A percentile compares a stretch with the other conserved stretches of the same genome.
phyloP scores from a whole-genome alignment of 2,113 vertebrate species.

The Empidonax traillii region DNA sequence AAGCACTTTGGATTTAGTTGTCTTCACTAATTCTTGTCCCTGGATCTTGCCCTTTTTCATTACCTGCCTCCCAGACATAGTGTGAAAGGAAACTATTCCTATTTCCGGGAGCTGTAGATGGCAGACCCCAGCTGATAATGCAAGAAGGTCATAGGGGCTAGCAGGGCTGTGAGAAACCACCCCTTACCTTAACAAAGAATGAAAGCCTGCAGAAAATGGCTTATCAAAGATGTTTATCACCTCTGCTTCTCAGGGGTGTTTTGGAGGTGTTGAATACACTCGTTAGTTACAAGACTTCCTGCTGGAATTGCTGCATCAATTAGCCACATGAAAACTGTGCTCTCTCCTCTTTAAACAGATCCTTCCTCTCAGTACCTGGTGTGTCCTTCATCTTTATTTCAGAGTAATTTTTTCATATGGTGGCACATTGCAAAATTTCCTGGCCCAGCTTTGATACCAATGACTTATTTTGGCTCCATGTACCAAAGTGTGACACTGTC shows the following conservation, averaged over 20 bases:
- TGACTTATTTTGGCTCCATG: slow-evolving; percentile 25
- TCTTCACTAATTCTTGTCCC: not conserved
- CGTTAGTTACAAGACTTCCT: not conserved
- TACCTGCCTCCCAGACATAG: not conserved
- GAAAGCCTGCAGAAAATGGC: slow-evolving; percentile 37
- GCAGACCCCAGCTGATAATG: not conserved
- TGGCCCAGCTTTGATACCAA: not conserved
- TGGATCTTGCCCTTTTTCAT: not conserved
- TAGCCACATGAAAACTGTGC: not conserved
- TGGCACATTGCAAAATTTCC: not conserved
- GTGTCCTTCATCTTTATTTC: not conserved
- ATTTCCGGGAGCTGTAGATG: not conserved
- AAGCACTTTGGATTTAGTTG: not conserved
- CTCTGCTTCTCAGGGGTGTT: not conserved
- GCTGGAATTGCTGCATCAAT: slow-evolving; percentile 21
- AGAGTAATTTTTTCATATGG: not conserved
- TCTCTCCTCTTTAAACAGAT: not conserved
- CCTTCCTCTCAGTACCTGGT: not conserved
- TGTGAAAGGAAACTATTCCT: not conserved
- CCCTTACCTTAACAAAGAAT: not conserved
- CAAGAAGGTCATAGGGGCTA: slow-evolving; percentile 11
- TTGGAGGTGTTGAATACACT: not conserved
- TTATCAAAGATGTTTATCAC: slow-evolving; percentile 43
- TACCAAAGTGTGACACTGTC: slow-evolving; percentile 13
- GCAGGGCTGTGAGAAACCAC: slow-evolving; percentile 16